A percentile compares a stretch with the other conserved stretches of the same genome.
phyloP scores from a whole-genome alignment of 2,888 invertebrate genomes.

The Drosophila macrospina region DNA sequence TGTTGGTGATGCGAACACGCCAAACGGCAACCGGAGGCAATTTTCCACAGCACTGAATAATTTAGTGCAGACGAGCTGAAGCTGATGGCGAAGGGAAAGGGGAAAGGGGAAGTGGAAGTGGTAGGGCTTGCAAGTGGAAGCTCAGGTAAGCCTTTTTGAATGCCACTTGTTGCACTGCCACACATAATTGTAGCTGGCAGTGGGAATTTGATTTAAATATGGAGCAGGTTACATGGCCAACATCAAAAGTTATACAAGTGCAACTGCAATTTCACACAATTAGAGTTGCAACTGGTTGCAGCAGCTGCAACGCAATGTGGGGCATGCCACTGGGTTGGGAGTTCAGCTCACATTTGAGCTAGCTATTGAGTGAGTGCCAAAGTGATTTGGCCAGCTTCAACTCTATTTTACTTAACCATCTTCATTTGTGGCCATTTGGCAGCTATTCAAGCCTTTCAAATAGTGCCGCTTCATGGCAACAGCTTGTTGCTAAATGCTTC shows the following conservation, averaged over 20 bases:
- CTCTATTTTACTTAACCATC: conserved; percentile 50
- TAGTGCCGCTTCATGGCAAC: conserved; percentile 46
- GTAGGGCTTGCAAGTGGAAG: background rate
- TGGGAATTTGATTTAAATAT: conserved; percentile 61
- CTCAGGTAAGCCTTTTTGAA: conserved; percentile 38
- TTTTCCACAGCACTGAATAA: conserved; percentile 68
- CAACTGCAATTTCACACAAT: conserved; percentile 40
- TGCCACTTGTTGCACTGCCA: conserved; percentile 63
- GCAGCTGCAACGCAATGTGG: conserved; percentile 17
- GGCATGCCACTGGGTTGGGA: conserved; percentile 9
- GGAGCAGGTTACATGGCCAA: conserved; percentile 58
- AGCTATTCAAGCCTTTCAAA: conserved; percentile 12
- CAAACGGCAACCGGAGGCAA: conserved; percentile 71
- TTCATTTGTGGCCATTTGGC: conserved; percentile 41
- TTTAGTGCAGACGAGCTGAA: conserved; percentile 29
- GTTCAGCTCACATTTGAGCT: background rate
- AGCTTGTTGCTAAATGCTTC: conserved; percentile 52
- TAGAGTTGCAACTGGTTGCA: no score
- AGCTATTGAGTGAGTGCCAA: conserved; percentile 41
- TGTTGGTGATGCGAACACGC: conserved; percentile 32
- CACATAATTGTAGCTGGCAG: conserved; percentile 47
- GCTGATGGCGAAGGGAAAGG: background rate
- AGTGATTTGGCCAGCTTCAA: conserved; percentile 43
- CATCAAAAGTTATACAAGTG: conserved; percentile 46
- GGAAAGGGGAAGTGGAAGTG: background rate